Conservation (phyloP, 2,797 vertebrate genomes). For the Spinus pinus region DNA sequence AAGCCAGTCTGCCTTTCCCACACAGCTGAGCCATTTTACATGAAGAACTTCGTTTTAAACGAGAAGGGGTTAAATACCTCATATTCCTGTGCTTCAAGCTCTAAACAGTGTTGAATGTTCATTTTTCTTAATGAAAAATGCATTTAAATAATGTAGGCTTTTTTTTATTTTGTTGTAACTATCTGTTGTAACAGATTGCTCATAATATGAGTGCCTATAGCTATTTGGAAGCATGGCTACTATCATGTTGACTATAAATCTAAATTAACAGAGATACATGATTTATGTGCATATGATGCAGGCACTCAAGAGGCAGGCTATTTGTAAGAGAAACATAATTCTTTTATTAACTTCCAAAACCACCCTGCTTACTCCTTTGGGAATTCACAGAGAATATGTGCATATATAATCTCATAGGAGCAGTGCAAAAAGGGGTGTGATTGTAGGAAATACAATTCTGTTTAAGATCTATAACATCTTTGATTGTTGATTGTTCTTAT, state of each 20-base stretch:
- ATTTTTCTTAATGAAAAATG: background rate
- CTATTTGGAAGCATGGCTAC: background rate
- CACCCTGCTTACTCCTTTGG: background rate
- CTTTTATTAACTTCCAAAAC: background rate
- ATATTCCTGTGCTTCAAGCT: background rate
- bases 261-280: background rate
- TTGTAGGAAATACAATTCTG: background rate
- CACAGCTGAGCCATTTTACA: background rate
- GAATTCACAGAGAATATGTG: background rate
- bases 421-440: background rate
- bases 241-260: background rate
- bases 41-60: background rate
- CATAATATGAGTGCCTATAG: background rate
- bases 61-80: background rate
- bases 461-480: background rate
- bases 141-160: background rate
- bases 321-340: background rate
- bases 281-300: background rate
- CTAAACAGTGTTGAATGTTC: background rate
- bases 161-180: background rate
- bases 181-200: background rate
- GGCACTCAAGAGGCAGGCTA: background rate
- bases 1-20: background rate
- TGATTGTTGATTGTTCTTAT: background rate
- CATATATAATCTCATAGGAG: background rate